These are phyloP conservation scores for Chelon auratus DNA, from an alignment of 2,797 vertebrate species.

Conservation along the genomic window DNA sequence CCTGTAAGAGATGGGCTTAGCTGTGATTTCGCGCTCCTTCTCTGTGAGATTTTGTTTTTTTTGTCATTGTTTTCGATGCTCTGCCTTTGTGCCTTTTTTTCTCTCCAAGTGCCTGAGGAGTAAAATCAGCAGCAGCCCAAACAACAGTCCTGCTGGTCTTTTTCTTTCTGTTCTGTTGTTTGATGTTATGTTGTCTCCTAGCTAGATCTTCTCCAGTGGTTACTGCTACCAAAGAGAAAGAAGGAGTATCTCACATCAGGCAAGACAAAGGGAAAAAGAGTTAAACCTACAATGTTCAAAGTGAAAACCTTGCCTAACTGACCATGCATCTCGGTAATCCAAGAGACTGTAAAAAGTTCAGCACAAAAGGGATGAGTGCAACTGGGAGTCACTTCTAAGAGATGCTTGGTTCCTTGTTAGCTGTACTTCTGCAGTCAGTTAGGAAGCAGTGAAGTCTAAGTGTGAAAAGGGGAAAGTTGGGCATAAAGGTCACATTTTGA, in stretches of 20 bases:
- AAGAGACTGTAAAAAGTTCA: slow-evolving; percentile 43
- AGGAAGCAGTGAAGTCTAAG: slow-evolving; percentile 20
- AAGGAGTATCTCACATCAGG: not conserved
- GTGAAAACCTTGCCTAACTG: slow-evolving; percentile 33
- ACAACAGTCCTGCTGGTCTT: slow-evolving; percentile 17
- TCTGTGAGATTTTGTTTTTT: slow-evolving; percentile 1
- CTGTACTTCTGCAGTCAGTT: slow-evolving; percentile 32
- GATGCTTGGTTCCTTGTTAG: slow-evolving; percentile 40
- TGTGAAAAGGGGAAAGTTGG: slow-evolving; percentile 40
- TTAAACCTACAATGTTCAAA: slow-evolving; percentile 3
- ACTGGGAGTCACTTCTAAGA: slow-evolving; percentile 31
- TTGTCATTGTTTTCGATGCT: slow-evolving; percentile 25
- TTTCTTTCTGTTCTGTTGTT: slow-evolving; percentile 27
- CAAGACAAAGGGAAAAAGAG: slow-evolving; percentile 11
- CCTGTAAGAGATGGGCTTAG: slow-evolving; percentile 18
- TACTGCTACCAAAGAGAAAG: not conserved
- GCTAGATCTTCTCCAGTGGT: not conserved
- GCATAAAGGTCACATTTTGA: slow-evolving; percentile 31
- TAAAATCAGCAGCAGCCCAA: slow-evolving; percentile 42
- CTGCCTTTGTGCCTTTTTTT: slow-evolving; percentile 26
- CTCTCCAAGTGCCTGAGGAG: slow-evolving; percentile 42
- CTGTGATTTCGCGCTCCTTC: slow-evolving; percentile 29
- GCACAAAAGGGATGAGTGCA: slow-evolving; percentile 32
- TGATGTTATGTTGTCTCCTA: slow-evolving; percentile 17
- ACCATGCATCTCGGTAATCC: not conserved